Evolutionary conservation across 2,888 invertebrate species (phyloP), one percentile per base, ranked within the genome.

Genomic region (Lepetodrilus schrolli): DNA sequence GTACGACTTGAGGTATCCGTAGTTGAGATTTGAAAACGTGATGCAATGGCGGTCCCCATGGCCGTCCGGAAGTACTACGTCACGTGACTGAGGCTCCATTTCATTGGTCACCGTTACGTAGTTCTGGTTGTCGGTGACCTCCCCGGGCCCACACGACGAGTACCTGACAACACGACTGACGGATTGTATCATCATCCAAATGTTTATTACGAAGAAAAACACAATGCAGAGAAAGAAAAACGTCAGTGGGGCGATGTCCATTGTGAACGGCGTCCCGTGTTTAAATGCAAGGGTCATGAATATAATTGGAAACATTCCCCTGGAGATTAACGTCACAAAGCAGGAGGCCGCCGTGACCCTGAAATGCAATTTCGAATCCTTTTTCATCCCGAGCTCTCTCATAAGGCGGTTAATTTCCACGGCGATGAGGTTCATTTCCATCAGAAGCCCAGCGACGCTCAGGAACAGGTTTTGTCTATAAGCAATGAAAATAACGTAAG

Each of bases 201-300:
- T 78, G 65, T 83, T 83, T 7, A 83, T 78, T 23, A 82, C 84
- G n/a, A 80, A 81, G 72, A 82, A 83, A 70, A 84, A 83, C 47
- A 83, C 80, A 13, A 82, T 80, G 66, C 82, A 80, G 4, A 84
- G 70, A 66, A 84, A 84, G 58, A 82, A 84, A 48, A 82, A 70
- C 21, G 80, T 82, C 5, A 84, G 72, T 7, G 82, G 76, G 8
- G 78, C 73, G 49, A 81, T 79, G 8, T 77, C 74, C 84, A 84
- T 84, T 4, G 70, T 72, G 43, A 83, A 82, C 5, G 83, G 83
- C 5, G 80, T 78, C 66, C 82, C 81, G 3, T 78, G 78, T 73
- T 79, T 76, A 73, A 82, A 79, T 0, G 82, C 81, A 20, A 82
- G 80, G 8, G 81, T 73, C 26, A 84, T 72, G 74, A 83, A 82